Evolutionary conservation across 2,888 invertebrate species (phyloP).

Genomic region (Parnassius smintheus): DNA sequence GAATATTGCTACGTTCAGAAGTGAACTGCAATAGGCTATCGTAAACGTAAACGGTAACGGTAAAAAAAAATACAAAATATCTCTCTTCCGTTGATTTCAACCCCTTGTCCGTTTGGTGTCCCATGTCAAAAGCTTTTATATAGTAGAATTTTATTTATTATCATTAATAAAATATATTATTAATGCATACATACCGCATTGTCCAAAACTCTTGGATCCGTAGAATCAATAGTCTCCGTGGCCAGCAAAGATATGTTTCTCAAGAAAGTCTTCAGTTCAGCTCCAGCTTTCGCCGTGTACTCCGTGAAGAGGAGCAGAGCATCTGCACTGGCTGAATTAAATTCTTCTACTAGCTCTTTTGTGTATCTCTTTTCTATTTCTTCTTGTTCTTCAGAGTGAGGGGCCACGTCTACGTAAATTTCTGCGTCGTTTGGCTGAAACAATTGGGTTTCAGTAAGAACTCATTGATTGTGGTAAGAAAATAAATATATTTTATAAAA

Average conservation of each 20-base stretch:
- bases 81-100: no score
- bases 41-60: no score
- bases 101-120: no score
- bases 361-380: conserved; percentile 51
- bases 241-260: conserved; percentile 49
- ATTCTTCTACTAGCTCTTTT: conserved; percentile 47
- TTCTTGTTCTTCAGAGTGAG: conserved; percentile 33
- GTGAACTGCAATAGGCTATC: no score
- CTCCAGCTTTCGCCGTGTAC: conserved; percentile 51
- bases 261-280: conserved; percentile 54
- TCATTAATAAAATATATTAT: no score
- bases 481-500: no score
- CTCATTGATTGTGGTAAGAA: no score
- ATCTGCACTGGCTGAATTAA: conserved; percentile 49
- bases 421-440: conserved; percentile 22
- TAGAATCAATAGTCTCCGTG: conserved; percentile 38
- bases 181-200: conserved; percentile 47
- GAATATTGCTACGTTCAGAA: no score
- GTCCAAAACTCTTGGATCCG: conserved; percentile 34
- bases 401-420: conserved; percentile 40
- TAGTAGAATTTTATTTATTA: no score
- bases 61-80: no score
- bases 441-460: no score
- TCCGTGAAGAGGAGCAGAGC: conserved; percentile 64
- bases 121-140: no score